Base-by-base conservation (phyloP, 2,797 vertebrate species). In the Enteromius viviparus region DNA sequence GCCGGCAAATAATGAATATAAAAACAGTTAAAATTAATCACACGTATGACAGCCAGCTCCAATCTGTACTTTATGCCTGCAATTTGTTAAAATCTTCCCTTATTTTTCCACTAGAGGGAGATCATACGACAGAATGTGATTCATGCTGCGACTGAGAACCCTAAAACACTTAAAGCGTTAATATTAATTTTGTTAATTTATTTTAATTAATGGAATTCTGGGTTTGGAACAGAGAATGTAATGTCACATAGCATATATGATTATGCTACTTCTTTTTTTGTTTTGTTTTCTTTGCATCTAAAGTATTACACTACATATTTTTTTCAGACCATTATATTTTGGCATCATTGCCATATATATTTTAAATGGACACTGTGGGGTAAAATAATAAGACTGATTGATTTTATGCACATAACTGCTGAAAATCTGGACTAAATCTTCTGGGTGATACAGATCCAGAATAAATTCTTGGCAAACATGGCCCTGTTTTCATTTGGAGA, bases 401-500 rank as follows among this genome's bases (percentile, higher is more conserved):
- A 45, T 21, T 76, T 0, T 45, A 34, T 32, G 32, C 6, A n/a
- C 0, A 49, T 5, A 29, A 6, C 60, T 32, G 29, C 3, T 51
- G 6, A 66, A 23, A 55, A 32, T 26, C 14, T 53, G 29, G 21
- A n/a, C 11, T 55, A 29, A 26, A 69, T 79, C 7, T 53, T 65
- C 4, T 42, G 34, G 37, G 15, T 58, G 37, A n/a, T 51, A 15
- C 75, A 84, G 78, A 85, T 74, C 42, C 42, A 60, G 80, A 87
- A 85, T 84, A 81, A 19, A 78, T 55, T 76, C 1, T 55, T 78
- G 53, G 84, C 62, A 78, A 84, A 78, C 78, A 85, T 71, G 72
- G 78, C 49, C 81, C 66, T 82, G 80, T 87, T 89, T 89, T 88
- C 75, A 87, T 85, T 87, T 87, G 80, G 77, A 84, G 86, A 87